A percentile compares a stretch with the other conserved stretches of the same genome.
Conservation (phyloP, 92 coral and sea anemone genomes). For the Parazoanthus darwini region DNA sequence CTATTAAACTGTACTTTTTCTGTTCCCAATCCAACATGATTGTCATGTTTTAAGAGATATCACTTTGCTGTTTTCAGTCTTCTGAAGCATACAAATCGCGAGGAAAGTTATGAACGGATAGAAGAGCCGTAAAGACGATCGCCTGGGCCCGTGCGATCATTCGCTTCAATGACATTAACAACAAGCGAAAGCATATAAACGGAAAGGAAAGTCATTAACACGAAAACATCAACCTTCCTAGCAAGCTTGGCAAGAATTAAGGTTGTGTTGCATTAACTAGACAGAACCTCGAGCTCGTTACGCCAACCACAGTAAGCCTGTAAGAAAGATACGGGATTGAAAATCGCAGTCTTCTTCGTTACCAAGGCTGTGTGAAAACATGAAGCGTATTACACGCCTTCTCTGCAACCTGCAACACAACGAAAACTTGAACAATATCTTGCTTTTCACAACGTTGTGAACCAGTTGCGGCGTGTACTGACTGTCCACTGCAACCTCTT, state of each 20-base stretch:
- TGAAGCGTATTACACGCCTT: too few species aligned
- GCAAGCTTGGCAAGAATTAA: neutral
- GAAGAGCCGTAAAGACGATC: neutral
- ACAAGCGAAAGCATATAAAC: neutral
- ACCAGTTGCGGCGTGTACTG: too few species aligned
- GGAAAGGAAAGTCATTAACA: neutral
- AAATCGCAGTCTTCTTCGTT: too few species aligned
- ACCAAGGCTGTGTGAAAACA: too few species aligned
- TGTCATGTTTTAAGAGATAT: neutral
- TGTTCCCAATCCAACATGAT: neutral
- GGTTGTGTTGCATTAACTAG: neutral
- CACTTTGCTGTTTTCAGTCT: neutral
- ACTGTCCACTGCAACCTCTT: too few species aligned
- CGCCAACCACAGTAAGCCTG: too few species aligned
- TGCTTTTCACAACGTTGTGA: too few species aligned
- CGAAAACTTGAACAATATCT: too few species aligned
- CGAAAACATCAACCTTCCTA: neutral
- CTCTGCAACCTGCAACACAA: too few species aligned
- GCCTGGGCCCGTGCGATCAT: neutral
- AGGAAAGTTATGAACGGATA: slow-evolving; percentile 20
- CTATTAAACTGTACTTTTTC: neutral
- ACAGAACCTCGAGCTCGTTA: neutral
- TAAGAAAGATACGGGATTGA: too few species aligned
- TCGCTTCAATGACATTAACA: neutral
- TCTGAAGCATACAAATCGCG: neutral